These are phyloP conservation scores for Heliothis virescens DNA, from an alignment of 1,140 invertebrate genomes.

Conservation along the genomic window DNA sequence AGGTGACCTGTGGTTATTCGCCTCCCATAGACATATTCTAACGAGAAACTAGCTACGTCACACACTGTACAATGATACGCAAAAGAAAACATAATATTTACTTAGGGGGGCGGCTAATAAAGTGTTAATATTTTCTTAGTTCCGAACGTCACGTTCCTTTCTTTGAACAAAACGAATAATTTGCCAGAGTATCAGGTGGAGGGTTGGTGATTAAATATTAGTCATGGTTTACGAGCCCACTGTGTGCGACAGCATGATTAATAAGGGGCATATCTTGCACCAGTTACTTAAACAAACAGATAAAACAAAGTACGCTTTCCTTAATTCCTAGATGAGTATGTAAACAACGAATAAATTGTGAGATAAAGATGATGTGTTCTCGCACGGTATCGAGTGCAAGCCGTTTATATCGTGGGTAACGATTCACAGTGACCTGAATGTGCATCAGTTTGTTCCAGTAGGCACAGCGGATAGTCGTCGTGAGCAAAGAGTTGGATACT, in stretches of 20 bases:
- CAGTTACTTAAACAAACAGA: constrained; percentile 5
- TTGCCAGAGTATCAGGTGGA: background rate
- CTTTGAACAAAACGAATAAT: background rate
- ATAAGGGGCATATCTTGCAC: constrained; percentile 3
- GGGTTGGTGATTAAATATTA: constrained; percentile 27
- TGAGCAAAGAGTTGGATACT: constrained; percentile 14
- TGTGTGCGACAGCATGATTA: background rate
- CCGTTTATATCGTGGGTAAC: constrained; percentile 39
- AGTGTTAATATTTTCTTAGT: constrained; percentile 26
- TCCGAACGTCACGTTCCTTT: background rate
- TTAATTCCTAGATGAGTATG: constrained; percentile 14
- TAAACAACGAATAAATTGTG: constrained; percentile 29
- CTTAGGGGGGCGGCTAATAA: constrained; percentile 3
- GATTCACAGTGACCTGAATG: constrained; percentile 41
- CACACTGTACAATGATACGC: background rate
- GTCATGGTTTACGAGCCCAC: background rate
- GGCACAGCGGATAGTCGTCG: constrained; percentile 13
- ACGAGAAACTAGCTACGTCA: background rate
- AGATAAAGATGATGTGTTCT: constrained; percentile 24
- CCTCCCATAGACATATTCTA: background rate
- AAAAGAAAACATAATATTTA: constrained; percentile 14
- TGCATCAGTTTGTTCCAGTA: constrained; percentile 33
- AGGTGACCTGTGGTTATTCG: constrained; percentile 3
- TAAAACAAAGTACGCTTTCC: background rate
- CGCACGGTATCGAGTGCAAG: constrained; percentile 32